Base-by-base conservation (phyloP, 2,888 invertebrate genomes). In the Sussaba pulchella region DNA sequence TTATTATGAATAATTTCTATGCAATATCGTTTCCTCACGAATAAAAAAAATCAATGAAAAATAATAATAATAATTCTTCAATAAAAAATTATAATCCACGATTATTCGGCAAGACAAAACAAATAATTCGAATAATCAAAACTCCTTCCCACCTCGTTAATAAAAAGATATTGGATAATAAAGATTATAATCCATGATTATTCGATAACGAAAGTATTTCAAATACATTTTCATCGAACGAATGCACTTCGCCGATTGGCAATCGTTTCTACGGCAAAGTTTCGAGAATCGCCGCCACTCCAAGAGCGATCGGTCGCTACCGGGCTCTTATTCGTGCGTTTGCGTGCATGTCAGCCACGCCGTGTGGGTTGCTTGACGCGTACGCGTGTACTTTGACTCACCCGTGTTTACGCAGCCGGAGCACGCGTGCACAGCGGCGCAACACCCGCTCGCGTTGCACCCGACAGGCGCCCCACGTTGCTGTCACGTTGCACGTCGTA, bases 311-410 rank as follows among this genome's bases (percentile, higher is more conserved):
- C 26, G 24, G 8, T 21, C 19, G 50, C 21, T 8, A 10, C 4
- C 14, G 17, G 12, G 52, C n/a, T 26, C 26, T 52, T 21, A 5
- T 52, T n/a, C 31, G 31, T 31, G 31, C 6, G 31, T 31, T 2
- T 6, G 31, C 31, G 31, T 31, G 31, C 14, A 26, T 31, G 26
- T n/a, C n/a, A 14, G n/a, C 45, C 17, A 12, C 0, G 17, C 21
- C 12, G 59, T 39, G 59, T 14, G 57, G 39, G 9, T 19, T 61
- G 12, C 47, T 57, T 24, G 24, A 39, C 36, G 52, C 52, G 41
- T 19, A 31, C 17, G 57, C 50, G 71, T 66, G 71, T 59, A 66
- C 69, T 67, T 78, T 78, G 78, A 73, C 66, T 78, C 78, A 78
- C 61, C 47, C 52, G 66, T 67, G 67, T 78, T 67, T 61, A 73